Evolutionary conservation across 1,140 invertebrate genomes (phyloP), one percentile per base, ranked within the genome.

Genomic region (Orius insidiosus): DNA sequence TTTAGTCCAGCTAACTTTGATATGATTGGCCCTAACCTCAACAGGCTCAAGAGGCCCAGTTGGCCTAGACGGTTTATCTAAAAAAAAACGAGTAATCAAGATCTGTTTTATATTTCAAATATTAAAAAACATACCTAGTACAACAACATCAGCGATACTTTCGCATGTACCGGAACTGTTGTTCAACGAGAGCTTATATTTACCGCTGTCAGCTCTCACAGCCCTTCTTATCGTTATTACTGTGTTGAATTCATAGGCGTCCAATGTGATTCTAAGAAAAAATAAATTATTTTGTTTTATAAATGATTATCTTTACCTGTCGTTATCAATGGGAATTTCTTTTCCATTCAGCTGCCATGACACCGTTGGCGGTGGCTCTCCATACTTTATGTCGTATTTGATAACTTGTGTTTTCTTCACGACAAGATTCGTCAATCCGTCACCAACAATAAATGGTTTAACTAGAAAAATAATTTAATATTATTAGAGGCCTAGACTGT

Each of bases 331-430:
- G 30, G 71, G 67, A 1, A 90, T 62, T 67, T 84, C 78, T 55
- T 85, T 80, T 43, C 76, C 74, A 19, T 77, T 73, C 5, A 75
- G 62, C 45, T 66, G 69, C 92, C 92, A 96, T 48, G 72, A 76
- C 10, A 87, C 85, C 57, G 83, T 79, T 9, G 92, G 92, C 63
- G 92, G 85, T 1, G 92, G 92, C 63, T 95, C 90, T 60, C 82
- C 86, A 55, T 87, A 94, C 57, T 90, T 90, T 34, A 96, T 88
- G 55, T 95, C 90, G 57, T 80, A 90, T 53, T 85, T 80, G 53
- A 94, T 83, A 5, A 85, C 78, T 65, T 93, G 86, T 19, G 87
- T 87, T 61, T 94, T 95, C 59, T 95, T 95, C 2, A 96, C 78
- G 3, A 92, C 80, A 35, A 95, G 72, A 59, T 80, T 79, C 38